Evolutionary conservation across 2,797 vertebrate species (phyloP).

Genomic region (Premnoplex brunnescens): DNA sequence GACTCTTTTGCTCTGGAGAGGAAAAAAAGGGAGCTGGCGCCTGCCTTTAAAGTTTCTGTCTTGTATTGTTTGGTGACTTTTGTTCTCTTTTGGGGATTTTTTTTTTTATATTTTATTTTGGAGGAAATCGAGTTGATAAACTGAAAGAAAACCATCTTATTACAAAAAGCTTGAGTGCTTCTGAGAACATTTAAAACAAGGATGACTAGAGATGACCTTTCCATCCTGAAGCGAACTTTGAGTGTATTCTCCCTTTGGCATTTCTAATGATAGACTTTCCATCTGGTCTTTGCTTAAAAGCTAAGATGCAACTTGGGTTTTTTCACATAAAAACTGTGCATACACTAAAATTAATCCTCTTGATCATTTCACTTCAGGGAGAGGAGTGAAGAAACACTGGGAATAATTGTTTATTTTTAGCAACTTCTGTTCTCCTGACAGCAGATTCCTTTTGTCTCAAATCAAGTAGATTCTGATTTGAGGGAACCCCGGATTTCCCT

Average conservation of each 20-base stretch:
- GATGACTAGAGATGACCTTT: conserved; percentile 69
- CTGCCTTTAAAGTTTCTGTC: conserved; percentile 38
- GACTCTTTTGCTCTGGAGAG: neutral
- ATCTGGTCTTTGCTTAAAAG: conserved; percentile 65
- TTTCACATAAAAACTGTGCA: conserved; percentile 24
- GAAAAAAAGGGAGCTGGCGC: neutral
- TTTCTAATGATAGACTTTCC: conserved; percentile 70
- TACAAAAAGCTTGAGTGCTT: conserved; percentile 41
- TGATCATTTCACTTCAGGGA: conserved; percentile 50
- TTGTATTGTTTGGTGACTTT: conserved; percentile 7
- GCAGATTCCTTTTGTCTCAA: neutral
- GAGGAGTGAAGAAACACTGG: conserved; percentile 5
- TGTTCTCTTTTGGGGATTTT: neutral
- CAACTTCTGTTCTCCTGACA: neutral
- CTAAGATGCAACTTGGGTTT: conserved; percentile 19
- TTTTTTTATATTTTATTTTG: neutral
- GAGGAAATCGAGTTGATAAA: conserved; percentile 31
- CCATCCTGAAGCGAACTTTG: conserved; percentile 42
- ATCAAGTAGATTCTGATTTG: neutral
- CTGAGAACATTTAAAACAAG: conserved; percentile 58
- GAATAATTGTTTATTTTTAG: conserved; percentile 44
- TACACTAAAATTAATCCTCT: conserved; percentile 54
- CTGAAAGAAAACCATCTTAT: conserved; percentile 12
- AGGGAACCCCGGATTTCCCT: neutral
- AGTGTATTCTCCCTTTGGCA: conserved; percentile 59